Base-by-base conservation (phyloP, 2,888 invertebrate genomes). In the Eupithecia tripunctaria region DNA sequence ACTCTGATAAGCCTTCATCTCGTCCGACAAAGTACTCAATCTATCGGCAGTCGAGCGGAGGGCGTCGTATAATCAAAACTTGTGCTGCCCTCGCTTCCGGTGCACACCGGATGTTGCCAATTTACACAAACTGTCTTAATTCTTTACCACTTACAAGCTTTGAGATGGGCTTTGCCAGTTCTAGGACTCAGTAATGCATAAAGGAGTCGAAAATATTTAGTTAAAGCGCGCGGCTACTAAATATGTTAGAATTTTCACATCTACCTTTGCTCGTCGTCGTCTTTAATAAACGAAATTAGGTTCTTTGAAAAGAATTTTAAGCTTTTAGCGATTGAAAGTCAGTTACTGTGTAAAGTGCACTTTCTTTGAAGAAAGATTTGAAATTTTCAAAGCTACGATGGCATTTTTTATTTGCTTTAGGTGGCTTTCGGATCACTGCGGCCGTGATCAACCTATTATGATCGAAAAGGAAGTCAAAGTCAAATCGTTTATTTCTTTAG, bases 101-200 rank as follows among this genome's bases (percentile, higher is more conserved):
- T 75, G 80, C 79, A 74, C 79, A 76, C 82, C 88, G 91, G 92
- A 91, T 88, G 88, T 84, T 80, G 78, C 80, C 86, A 91, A 89
- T 91, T 89, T 91, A 83, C 84, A 86, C 88, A 88, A 89, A 91
- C 87, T 89, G 85, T 82, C 84, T 88, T 86, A 89, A 88, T 89
- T 88, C 84, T 87, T 88, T 79, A 80, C 27, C 71, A 69, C 70
- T 65, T 56, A 66, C 66, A 73, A 67, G 72, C 59, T 76, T 76
- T 62, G 65, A 69, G 41, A 47, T 32, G 27, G 47, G 27, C 71
- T 85, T 84, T 82, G 82, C 81, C 56, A 21, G 74, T 77, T 75
- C 81, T 81, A 82, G 65, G 66, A 67, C 41, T 59, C 71, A 43
- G 41, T 14, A 21, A 60, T 18, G 27, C 29, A 51, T 18, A 15